phyloP scores from a whole-genome alignment of 2,113 vertebrate genomes.

The Otocyon megalotis region DNA sequence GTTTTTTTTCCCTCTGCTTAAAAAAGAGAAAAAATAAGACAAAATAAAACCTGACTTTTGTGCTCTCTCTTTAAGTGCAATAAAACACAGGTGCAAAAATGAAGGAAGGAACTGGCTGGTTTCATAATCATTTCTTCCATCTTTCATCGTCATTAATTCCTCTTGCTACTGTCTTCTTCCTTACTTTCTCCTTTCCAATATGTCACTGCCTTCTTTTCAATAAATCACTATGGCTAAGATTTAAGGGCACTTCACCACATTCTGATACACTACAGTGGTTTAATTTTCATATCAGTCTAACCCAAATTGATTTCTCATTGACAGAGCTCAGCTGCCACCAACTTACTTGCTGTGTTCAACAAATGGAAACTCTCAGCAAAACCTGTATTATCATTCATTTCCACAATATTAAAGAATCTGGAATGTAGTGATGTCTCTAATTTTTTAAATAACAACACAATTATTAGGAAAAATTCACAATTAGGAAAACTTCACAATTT shows the following conservation, averaged over 20 bases:
- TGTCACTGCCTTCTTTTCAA: constrained; percentile 66
- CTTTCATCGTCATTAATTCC: constrained; percentile 42
- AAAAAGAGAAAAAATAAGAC: not conserved
- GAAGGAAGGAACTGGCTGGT: not conserved
- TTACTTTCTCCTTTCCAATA: constrained; percentile 62
- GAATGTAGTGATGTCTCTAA: constrained; percentile 50
- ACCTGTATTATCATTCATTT: constrained; percentile 37
- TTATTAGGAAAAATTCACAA: not conserved
- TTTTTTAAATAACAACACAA: constrained; percentile 29
- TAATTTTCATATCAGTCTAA: constrained; percentile 72
- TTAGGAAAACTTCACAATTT: constrained; percentile 35
- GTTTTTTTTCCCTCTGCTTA: not conserved
- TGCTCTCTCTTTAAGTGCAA: constrained; percentile 1
- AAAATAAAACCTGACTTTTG: not conserved
- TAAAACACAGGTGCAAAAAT: constrained; percentile 47
- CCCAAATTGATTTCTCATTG: constrained; percentile 70
- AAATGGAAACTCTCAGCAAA: constrained; percentile 62
- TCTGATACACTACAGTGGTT: constrained; percentile 68
- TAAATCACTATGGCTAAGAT: constrained; percentile 73
- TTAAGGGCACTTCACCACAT: constrained; percentile 56
- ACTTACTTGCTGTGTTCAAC: constrained; percentile 48
- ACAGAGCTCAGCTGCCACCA: constrained; percentile 51
- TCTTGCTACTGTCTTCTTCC: not conserved
- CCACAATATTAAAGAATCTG: constrained; percentile 30
- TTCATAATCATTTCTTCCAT: constrained; percentile 9